Conservation (phyloP, 1,140 invertebrate genomes). For the Ptiloglossa arizonensis region DNA sequence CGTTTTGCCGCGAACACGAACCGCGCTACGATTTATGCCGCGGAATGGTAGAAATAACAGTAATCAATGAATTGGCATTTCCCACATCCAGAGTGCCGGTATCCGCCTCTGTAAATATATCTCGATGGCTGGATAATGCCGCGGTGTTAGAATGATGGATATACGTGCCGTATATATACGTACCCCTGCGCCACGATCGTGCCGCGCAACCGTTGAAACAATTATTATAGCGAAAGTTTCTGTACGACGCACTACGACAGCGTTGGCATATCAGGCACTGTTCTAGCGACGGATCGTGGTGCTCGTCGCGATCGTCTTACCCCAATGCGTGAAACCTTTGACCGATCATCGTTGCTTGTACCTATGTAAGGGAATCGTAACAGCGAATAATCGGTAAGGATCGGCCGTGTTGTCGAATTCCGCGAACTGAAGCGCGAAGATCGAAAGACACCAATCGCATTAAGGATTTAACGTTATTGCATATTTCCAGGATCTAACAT, state of each 20-base stretch:
- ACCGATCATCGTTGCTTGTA: background rate
- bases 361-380: background rate
- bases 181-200: constrained; percentile 14
- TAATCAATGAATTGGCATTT: constrained; percentile 71
- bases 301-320: constrained; percentile 1
- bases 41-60: constrained; percentile 58
- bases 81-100: constrained; percentile 57
- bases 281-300: constrained; percentile 17
- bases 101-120: constrained; percentile 46
- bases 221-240: constrained; percentile 51
- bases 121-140: constrained; percentile 46
- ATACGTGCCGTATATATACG: constrained; percentile 9
- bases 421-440: too few relatives aligned
- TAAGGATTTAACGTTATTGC: too few relatives aligned
- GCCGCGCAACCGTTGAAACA: constrained; percentile 56
- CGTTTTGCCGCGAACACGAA: constrained; percentile 24
- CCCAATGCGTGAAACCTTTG: constrained; percentile 47
- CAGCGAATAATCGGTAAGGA: background rate
- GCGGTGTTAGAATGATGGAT: constrained; percentile 64
- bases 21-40: constrained; percentile 48
- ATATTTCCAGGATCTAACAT: too few relatives aligned
- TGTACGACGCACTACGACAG: constrained; percentile 14
- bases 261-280: constrained; percentile 23
- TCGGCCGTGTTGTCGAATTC: background rate
- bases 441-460: too few relatives aligned